Percentiles rank a stretch among this genome's conserved stretches.
Conservation (phyloP, 1,140 invertebrate genomes). For the Liolophura sinensis region DNA sequence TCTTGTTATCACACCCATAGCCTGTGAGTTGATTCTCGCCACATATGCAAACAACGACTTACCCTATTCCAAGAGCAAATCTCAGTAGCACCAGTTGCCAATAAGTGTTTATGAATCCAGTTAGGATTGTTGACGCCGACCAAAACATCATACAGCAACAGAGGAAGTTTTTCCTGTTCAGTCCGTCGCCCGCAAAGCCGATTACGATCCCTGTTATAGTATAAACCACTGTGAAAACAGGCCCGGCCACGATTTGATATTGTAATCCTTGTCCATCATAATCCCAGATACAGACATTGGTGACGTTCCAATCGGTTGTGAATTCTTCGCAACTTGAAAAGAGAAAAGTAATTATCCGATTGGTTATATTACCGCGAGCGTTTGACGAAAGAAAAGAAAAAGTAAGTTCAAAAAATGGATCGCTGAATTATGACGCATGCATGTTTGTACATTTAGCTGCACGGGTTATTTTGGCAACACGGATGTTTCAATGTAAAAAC, state of each 20-base stretch:
- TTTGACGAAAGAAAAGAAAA: too few relatives aligned
- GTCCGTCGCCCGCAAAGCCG: constrained; percentile 81
- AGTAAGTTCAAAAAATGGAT: too few relatives aligned
- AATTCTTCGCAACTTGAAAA: too few relatives aligned
- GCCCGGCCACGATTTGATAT: constrained; percentile 90
- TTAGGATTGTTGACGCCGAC: constrained; percentile 79
- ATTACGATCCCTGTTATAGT: constrained; percentile 85
- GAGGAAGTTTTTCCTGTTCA: constrained; percentile 70
- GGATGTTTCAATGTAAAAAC: too few relatives aligned
- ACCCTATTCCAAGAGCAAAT: constrained; percentile 84
- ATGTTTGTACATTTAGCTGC: too few relatives aligned
- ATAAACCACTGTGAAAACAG: constrained; percentile 88
- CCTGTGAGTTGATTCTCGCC: too few relatives aligned
- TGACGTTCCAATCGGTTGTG: too few relatives aligned
- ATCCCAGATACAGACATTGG: constrained; percentile 81
- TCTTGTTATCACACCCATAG: too few relatives aligned
- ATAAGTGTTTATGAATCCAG: constrained; percentile 81
- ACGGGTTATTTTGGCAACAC: too few relatives aligned
- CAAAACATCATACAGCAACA: constrained; percentile 78
- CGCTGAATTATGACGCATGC: too few relatives aligned
- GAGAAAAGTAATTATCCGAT: too few relatives aligned
- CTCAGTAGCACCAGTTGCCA: constrained; percentile 87
- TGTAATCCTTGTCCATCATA: constrained; percentile 90
- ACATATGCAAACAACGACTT: constrained; percentile 33
- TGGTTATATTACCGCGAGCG: too few relatives aligned